phyloP scores from a whole-genome alignment of 2,888 invertebrate species.

The Tholera decimalis region DNA sequence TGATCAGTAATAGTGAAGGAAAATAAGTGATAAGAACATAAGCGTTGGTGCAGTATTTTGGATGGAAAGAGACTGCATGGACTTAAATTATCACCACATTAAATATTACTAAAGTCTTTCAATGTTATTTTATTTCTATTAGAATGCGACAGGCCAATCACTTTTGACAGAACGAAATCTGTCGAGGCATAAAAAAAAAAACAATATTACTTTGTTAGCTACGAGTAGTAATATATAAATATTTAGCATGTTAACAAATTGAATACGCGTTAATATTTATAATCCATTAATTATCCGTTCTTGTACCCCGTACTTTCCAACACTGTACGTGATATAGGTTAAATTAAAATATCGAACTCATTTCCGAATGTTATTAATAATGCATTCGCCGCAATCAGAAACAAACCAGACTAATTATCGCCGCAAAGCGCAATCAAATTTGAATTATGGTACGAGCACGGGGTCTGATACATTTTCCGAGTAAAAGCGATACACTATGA shows the following conservation, averaged over 20 bases:
- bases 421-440: slow-evolving; percentile 9
- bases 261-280: neutral
- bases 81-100: too few relatives aligned
- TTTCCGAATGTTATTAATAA: slow-evolving; percentile 23
- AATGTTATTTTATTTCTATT: too few relatives aligned
- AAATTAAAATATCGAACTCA: slow-evolving; percentile 2
- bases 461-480: slow-evolving; percentile 1
- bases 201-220: too few relatives aligned
- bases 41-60: too few relatives aligned
- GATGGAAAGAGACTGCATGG: too few relatives aligned
- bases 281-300: neutral
- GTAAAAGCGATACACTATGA: slow-evolving; percentile 30
- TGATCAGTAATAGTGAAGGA: too few relatives aligned
- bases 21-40: too few relatives aligned
- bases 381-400: slow-evolving; percentile 4
- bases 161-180: too few relatives aligned
- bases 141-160: too few relatives aligned
- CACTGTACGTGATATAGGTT: neutral
- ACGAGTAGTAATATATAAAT: too few relatives aligned
- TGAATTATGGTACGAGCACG: slow-evolving; percentile 3
- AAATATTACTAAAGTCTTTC: too few relatives aligned
- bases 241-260: neutral
- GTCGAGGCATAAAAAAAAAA: too few relatives aligned
- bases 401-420: slow-evolving; percentile 6
- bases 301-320: neutral